Percentiles rank a stretch among this genome's conserved stretches.
Evolutionary conservation across 2,888 invertebrate species (phyloP).

Genomic region (Andrena hattorfiana): DNA sequence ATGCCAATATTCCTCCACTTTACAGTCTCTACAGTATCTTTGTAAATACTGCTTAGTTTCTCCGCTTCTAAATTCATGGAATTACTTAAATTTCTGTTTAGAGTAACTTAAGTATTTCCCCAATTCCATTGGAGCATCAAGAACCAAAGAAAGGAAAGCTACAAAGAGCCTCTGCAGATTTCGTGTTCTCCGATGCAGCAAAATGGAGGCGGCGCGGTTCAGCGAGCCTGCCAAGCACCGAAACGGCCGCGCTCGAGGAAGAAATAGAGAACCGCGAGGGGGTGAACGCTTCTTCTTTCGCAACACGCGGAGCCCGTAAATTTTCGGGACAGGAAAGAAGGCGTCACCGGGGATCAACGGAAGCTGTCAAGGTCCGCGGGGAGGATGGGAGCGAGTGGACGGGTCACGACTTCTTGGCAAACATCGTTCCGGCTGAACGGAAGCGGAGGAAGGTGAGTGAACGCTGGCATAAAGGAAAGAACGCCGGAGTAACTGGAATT

Average conservation of each 20-base stretch:
- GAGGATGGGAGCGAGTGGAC: slow-evolving; percentile 49
- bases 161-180: not conserved
- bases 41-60: too few species aligned
- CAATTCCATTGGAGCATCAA: not conserved
- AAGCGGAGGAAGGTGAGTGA: slow-evolving; percentile 60
- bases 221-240: not conserved
- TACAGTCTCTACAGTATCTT: too few species aligned
- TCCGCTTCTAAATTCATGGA: too few species aligned
- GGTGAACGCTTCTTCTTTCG: slow-evolving; percentile 22
- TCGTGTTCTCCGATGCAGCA: not conserved
- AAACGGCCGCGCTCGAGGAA: not conserved
- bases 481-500: slow-evolving; percentile 62
- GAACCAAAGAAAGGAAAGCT: not conserved
- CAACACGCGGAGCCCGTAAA: slow-evolving; percentile 46
- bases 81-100: not conserved
- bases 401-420: slow-evolving; percentile 62
- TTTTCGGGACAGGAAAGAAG: slow-evolving; percentile 30
- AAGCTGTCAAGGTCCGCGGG: slow-evolving; percentile 57
- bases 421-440: slow-evolving; percentile 46
- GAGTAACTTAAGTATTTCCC: not conserved
- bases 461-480: slow-evolving; percentile 56
- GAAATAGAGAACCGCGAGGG: slow-evolving; percentile 8
- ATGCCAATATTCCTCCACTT: too few species aligned
- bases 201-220: not conserved
- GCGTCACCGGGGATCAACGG: slow-evolving; percentile 54